Evolutionary conservation across 2,797 vertebrate species (phyloP), one percentile per base, ranked within the genome.

Genomic region (Tokudaia tokunoshimensis): DNA sequence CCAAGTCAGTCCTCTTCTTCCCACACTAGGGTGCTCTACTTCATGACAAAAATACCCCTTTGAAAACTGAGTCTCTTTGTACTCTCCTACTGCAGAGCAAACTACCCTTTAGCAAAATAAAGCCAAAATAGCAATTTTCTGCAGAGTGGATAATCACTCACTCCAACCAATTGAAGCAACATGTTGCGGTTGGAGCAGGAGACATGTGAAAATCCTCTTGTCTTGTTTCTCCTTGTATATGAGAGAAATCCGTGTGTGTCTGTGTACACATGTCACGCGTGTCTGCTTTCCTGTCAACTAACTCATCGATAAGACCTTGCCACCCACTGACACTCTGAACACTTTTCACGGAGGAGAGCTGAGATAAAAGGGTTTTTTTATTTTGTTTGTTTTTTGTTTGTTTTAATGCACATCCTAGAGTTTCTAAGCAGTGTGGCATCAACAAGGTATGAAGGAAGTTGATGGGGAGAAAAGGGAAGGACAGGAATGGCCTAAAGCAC

Each of bases 81-180:
- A 76, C 93, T 96, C 96, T 78, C 95, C 84, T 90, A 34, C 83
- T 96, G 84, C 41, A 95, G 94, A 92, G 91, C 96, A 97, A 97
- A 96, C 87, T 78, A 95, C 41, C 89, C 95, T 88, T 97, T 96
- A 98, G 84, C 94, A 97, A 95, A 47, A 97, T 92, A 88, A 96
- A 95, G 79, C 93, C 97, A 98, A 97, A 98, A 97, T 74, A 98
- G 97, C 92, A 95, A 96, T 98, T 97, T 98, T 96, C 97, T 96
- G 74, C 82, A 63, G 95, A 85, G 94, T 93, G 90, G 91, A 92
- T 97, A 98, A 98, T 97, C 96, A 96, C 78, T 88, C 89, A 83
- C 84, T 94, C 47, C 74, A 76, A 96, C 81, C 85, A 96, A 95
- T 95, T 92, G 22, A 95, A 93, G 83, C 93, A 96, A 80, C 92